phyloP scores from a whole-genome alignment of 2,888 invertebrate species.

The Ennomos erosarius region DNA sequence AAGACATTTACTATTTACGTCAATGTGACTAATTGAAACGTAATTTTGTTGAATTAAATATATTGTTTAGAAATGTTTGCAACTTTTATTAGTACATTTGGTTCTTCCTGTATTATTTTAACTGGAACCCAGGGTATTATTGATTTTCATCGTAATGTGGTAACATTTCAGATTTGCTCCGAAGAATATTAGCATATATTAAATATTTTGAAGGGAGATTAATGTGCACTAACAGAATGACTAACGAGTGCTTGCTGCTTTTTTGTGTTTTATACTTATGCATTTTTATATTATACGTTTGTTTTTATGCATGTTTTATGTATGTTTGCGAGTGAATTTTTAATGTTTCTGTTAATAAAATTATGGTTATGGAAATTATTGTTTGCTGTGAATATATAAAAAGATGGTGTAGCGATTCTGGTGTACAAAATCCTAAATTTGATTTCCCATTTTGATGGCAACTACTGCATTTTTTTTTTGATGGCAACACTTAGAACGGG shows the following conservation, averaged over 20 bases:
- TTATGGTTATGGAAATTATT: neutral
- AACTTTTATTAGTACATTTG: slow-evolving; percentile 37
- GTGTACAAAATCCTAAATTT: too few species aligned
- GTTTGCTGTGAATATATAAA: neutral
- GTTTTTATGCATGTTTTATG: slow-evolving; percentile 39
- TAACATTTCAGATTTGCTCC: slow-evolving; percentile 78
- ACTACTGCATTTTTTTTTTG: too few species aligned
- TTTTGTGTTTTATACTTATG: neutral
- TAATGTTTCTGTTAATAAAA: slow-evolving; percentile 27
- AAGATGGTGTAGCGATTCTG: too few species aligned
- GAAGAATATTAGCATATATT: slow-evolving; percentile 82
- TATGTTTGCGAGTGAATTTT: slow-evolving; percentile 35
- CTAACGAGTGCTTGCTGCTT: slow-evolving; percentile 37
- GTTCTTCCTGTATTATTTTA: slow-evolving; percentile 36
- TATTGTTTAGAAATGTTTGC: slow-evolving; percentile 43
- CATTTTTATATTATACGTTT: slow-evolving; percentile 25
- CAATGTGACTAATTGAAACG: slow-evolving; percentile 36
- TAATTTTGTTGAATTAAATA: slow-evolving; percentile 55
- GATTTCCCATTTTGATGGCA: too few species aligned
- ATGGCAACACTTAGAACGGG: too few species aligned
- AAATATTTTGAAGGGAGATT: slow-evolving; percentile 39
- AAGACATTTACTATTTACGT: slow-evolving; percentile 45
- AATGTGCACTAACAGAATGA: slow-evolving; percentile 41
- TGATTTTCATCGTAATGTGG: slow-evolving; percentile 23
- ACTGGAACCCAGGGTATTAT: slow-evolving; percentile 18